Conservation (phyloP, 2,888 invertebrate genomes). For the Pandemis corylana region DNA sequence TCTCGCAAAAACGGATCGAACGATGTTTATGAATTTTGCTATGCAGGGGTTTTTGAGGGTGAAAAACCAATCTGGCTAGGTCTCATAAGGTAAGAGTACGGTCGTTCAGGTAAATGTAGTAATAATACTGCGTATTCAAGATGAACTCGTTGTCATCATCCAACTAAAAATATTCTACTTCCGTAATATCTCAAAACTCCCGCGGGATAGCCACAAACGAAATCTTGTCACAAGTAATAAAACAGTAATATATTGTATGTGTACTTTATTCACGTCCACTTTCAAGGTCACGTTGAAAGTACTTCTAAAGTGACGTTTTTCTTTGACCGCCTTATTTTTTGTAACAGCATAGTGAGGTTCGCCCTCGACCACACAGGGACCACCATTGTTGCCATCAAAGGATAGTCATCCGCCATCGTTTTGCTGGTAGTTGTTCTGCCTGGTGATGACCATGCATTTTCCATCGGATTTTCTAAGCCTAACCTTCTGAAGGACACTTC, state of each 20-base stretch:
- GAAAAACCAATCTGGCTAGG: no score
- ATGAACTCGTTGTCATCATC: no score
- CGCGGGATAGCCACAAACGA: background rate
- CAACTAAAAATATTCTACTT: no score
- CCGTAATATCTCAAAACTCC: no score
- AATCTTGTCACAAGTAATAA: background rate
- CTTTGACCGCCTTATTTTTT: slow-evolving; percentile 53
- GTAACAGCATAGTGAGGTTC: slow-evolving; percentile 50
- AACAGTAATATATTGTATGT: slow-evolving; percentile 1
- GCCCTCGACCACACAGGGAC: slow-evolving; percentile 28
- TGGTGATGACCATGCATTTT: background rate
- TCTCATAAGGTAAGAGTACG: no score
- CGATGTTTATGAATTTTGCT: no score
- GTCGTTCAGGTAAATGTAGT: no score
- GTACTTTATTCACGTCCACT: slow-evolving; percentile 1
- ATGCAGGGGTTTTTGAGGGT: no score
- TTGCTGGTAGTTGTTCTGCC: background rate
- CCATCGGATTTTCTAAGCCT: background rate
- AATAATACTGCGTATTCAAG: no score
- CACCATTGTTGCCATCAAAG: slow-evolving; percentile 23
- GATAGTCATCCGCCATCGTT: slow-evolving; percentile 1
- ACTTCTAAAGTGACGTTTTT: slow-evolving; percentile 61
- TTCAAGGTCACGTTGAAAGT: slow-evolving; percentile 47
- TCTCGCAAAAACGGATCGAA: no score
- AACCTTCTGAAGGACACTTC: background rate